Conservation (phyloP, 2,113 vertebrate species). For the Propithecus coquereli region DNA sequence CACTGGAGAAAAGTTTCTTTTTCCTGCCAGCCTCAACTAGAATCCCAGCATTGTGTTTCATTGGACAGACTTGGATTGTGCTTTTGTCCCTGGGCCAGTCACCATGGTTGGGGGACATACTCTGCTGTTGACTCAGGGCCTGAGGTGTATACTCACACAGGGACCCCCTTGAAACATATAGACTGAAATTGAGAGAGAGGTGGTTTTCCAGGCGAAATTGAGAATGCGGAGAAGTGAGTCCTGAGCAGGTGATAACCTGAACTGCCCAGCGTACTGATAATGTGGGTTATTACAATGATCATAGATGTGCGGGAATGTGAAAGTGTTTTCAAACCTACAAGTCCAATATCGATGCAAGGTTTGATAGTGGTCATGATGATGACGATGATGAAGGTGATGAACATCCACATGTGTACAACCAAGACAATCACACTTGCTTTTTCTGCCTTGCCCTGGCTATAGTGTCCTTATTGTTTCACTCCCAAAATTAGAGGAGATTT, state of each 20-base stretch:
- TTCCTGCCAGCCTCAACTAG: not conserved
- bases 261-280: fast-evolving
- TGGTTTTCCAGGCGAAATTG: not conserved
- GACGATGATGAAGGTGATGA: not conserved
- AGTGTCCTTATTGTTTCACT: not conserved
- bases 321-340: not conserved
- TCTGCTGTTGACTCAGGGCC: not conserved
- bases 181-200: not conserved
- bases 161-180: not conserved
- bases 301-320: fast-evolving
- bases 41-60: not conserved
- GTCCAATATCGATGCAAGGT: not conserved
- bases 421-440: not conserved
- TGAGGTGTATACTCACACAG: not conserved
- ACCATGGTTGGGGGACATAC: too few species aligned
- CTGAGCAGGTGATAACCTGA: too few species aligned
- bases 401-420: not conserved
- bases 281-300: fast-evolving
- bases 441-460: not conserved
- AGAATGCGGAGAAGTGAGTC: not conserved
- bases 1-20: not conserved
- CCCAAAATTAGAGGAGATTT: not conserved
- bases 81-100: not conserved
- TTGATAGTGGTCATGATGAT: not conserved
- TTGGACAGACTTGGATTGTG: not conserved